Conservation (phyloP, 1,140 invertebrate species). For the Popillia japonica region DNA sequence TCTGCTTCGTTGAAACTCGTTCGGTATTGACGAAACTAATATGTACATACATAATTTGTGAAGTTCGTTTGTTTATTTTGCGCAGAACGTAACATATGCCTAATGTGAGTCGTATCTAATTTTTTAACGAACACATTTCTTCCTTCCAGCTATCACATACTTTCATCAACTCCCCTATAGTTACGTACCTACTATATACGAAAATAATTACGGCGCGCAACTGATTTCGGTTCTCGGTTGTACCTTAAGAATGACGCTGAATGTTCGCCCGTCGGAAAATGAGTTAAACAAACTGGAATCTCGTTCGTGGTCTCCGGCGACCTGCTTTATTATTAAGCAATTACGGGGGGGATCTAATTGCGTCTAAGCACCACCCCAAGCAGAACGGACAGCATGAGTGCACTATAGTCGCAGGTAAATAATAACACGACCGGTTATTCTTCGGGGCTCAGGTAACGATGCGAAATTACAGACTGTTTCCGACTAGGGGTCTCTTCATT, state of each 20-base stretch:
- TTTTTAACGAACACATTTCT: neutral
- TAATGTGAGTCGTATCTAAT: neutral
- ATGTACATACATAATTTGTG: neutral
- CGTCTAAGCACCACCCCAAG: conserved; percentile 32
- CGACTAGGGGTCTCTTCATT: conserved; percentile 21
- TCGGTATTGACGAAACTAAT: neutral
- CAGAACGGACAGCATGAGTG: conserved; percentile 24
- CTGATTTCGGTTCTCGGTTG: neutral
- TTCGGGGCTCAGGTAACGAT: conserved; percentile 36
- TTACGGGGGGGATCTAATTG: conserved; percentile 37
- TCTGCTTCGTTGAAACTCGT: no score
- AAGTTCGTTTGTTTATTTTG: neutral
- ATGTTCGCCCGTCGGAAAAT: neutral
- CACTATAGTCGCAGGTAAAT: conserved; percentile 37
- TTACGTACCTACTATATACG: neutral
- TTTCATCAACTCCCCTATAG: neutral
- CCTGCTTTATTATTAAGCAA: conserved; percentile 38
- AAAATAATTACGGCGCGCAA: conserved; percentile 12
- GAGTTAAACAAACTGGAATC: conserved; percentile 37
- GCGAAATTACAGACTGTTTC: conserved; percentile 36
- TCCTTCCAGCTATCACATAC: conserved; percentile 7
- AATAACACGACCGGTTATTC: conserved; percentile 31
- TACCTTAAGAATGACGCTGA: conserved; percentile 7
- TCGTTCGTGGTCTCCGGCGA: conserved; percentile 23
- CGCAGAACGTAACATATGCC: neutral